phyloP scores from a whole-genome alignment of 1,140 invertebrate genomes.

The Leptonema lineaticorne region DNA sequence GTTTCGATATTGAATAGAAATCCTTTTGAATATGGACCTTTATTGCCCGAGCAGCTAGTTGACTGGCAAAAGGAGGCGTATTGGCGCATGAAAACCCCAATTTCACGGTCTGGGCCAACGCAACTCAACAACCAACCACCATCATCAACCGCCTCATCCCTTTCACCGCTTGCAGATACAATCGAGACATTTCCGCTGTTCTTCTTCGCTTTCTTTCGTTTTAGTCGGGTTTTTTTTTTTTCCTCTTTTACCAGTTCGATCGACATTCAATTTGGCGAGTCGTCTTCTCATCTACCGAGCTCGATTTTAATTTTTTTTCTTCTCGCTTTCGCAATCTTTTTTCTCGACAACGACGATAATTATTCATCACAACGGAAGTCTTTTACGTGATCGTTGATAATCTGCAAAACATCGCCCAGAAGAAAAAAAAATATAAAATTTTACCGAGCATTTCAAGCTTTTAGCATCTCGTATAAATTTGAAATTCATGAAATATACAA shows the following conservation, averaged over 20 bases:
- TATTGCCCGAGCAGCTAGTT: slow-evolving; percentile 25
- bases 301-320: too few species aligned
- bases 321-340: too few species aligned
- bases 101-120: slow-evolving; percentile 25
- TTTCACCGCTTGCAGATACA: background rate
- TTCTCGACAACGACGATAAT: too few species aligned
- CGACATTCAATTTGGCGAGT: slow-evolving; percentile 2
- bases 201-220: background rate
- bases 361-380: too few species aligned
- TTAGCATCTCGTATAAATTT: too few species aligned
- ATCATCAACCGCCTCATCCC: background rate
- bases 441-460: too few species aligned
- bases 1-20: slow-evolving; percentile 27
- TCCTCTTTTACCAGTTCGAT: background rate
- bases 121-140: background rate
- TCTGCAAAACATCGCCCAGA: too few species aligned
- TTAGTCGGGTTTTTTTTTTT: background rate
- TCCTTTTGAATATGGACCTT: slow-evolving; percentile 30
- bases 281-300: too few species aligned
- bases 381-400: too few species aligned
- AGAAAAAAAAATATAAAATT: too few species aligned
- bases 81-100: slow-evolving; percentile 28
- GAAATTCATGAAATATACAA: too few species aligned
- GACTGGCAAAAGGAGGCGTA: slow-evolving; percentile 30
- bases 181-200: background rate